Base-by-base conservation (phyloP, 1,140 invertebrate species). In the Lineus longissimus region DNA sequence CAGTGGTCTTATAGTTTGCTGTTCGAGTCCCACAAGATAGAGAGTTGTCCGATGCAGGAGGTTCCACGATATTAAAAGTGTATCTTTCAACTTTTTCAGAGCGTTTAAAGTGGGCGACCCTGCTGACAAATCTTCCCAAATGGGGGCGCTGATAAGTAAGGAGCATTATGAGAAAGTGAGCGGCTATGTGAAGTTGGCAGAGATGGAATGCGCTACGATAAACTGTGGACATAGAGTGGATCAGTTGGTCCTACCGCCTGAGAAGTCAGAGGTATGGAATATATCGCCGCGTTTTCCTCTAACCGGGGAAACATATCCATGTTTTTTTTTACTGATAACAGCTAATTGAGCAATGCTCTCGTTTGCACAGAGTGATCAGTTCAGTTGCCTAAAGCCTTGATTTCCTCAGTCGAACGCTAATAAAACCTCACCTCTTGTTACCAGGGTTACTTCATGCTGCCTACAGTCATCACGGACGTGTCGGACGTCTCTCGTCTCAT, bases 371-470 rank as follows among this genome's bases (percentile, higher is more conserved):
- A n/a, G n/a, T n/a, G n/a, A n/a, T n/a, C n/a, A n/a, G n/a, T n/a
- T n/a, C n/a, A n/a, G n/a, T n/a, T n/a, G n/a, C n/a, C n/a, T 15
- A 36, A 36, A 15, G 33, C 33, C 33, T 4, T 36, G 4, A 15
- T 36, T 36, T 36, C 33, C 33, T 7, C 33, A 7, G 6, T 15
- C 33, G 6, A 4, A 36, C 15, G 4, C 33, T 36, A 15, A 36
- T 15, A 36, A 36, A 4, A 15, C 4, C 33, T 36, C 4, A 15
- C 6, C 4, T 36, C 15, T 62, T 51, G 23, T 59, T 31, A n/a
- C 59, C 63, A 85, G 81, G 86, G 86, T 6, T 86, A 85, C 68
- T 87, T 82, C 65, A 75, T 86, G 64, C 64, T 72, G 7, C 86
- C 86, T n/a, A 84, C 83, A 0, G 75, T 87, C 0, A 81, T 87